Percentiles rank a stretch among this genome's conserved stretches.
These are phyloP conservation scores for Pantherophis vulpinus DNA, from an alignment of 2,797 vertebrate genomes.

Conservation along the genomic window DNA sequence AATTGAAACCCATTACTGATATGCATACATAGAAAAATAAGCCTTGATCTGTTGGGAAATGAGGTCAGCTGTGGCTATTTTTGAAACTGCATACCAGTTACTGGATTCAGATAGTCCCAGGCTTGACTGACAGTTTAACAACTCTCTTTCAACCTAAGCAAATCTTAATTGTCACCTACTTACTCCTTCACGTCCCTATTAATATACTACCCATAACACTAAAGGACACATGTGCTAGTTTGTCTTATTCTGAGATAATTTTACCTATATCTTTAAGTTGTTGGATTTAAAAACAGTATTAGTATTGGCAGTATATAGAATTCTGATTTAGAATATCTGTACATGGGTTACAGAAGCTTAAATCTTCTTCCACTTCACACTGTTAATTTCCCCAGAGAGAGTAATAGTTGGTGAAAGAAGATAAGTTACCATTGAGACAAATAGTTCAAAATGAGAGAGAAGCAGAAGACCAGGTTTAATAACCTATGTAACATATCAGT, in stretches of 20 bases:
- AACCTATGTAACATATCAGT: background rate
- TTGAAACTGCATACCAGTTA: background rate
- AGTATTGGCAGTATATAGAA: background rate
- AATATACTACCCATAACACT: background rate
- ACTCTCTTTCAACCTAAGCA: background rate
- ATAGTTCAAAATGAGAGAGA: background rate
- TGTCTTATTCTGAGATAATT: background rate
- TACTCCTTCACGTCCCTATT: background rate
- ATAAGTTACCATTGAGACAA: background rate
- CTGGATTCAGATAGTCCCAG: background rate
- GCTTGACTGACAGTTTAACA: background rate
- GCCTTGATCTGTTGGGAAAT: background rate
- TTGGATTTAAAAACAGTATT: background rate
- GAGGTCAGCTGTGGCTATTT: background rate
- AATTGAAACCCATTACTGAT: too few species aligned
- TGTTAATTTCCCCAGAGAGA: background rate
- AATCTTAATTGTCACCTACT: background rate
- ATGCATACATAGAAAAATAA: background rate
- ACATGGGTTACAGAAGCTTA: background rate
- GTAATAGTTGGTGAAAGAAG: background rate
- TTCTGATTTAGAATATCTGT: background rate
- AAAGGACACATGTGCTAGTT: background rate
- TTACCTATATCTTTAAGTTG: background rate
- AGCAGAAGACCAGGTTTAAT: background rate
- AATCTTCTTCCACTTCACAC: background rate